Evolutionary conservation across 2,113 vertebrate genomes (phyloP), one percentile per base, ranked within the genome.

Genomic region (Morone saxatilis): DNA sequence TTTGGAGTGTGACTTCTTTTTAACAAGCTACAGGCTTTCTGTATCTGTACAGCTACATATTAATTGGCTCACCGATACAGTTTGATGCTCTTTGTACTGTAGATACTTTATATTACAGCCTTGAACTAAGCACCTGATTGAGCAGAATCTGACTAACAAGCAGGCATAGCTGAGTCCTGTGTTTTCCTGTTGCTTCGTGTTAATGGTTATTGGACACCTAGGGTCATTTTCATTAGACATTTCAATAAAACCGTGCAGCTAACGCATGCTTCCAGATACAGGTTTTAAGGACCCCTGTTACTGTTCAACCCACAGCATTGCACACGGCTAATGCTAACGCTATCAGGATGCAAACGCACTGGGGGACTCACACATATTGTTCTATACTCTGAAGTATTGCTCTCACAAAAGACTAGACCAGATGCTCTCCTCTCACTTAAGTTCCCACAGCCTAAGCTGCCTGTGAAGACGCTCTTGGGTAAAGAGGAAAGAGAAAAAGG

Each of bases 351-450:
- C 89, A 95, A 89, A 76, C 91, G 91, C 85, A 90, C 92, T 45
- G 63, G 78, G 91, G 89, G 93, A 98, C 97, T 98, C 97, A 99
- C 98, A 96, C 96, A 96, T 92, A 97, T 95, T 68, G 96, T 94
- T 96, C 95, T 97, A 97, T 93, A 97, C 95, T 97, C 94, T 92
- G 97, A 96, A 87, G 97, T 90, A 94, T 96, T 96, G 95, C 96
- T 96, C 93, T 98, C 97, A 96, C 96, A 98, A 97, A 99, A 98
- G 93, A 99, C 97, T 94, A 99, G 96, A 94, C 98, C 98, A 78
- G 97, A 99, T 53, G 97, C 97, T 93, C 96, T 96, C 95, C 98
- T 96, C 95, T 97, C 97, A 92, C 96, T 97, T 93, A 97, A 96
- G 96, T 97, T 96, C 89, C 97, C 98, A 90, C 97, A 98, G 95